Percentiles rank a stretch among this genome's conserved stretches.
Conservation (phyloP, 2,888 invertebrate species). For the Acanthosepion lycidas region DNA sequence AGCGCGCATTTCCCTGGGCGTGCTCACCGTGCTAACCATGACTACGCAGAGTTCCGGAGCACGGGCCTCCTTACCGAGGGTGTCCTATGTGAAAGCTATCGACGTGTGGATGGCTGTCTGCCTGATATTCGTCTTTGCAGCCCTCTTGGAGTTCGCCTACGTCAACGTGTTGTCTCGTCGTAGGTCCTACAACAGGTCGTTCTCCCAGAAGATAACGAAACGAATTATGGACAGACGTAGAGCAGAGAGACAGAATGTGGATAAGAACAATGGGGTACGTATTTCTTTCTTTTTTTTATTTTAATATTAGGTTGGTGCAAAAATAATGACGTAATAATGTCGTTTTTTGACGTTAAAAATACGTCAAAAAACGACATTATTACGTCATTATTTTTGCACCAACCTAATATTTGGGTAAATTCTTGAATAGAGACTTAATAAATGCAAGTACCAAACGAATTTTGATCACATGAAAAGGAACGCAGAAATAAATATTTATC, state of each 20-base stretch:
- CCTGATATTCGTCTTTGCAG: constrained; percentile 62
- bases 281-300: background rate
- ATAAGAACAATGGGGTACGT: constrained; percentile 22
- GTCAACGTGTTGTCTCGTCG: constrained; percentile 61
- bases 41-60: constrained; percentile 67
- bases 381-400: too few relatives aligned
- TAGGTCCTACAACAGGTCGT: constrained; percentile 13
- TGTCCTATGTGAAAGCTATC: constrained; percentile 66
- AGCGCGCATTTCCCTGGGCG: constrained; percentile 62
- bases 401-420: too few relatives aligned
- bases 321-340: too few relatives aligned
- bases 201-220: constrained; percentile 50
- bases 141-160: constrained; percentile 64
- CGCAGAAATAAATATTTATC: too few relatives aligned
- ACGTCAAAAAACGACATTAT: too few relatives aligned
- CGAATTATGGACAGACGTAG: constrained; percentile 51
- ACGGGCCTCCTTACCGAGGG: constrained; percentile 62
- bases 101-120: constrained; percentile 66
- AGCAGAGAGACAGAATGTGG: constrained; percentile 34
- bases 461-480: too few relatives aligned
- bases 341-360: too few relatives aligned
- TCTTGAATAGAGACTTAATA: background rate
- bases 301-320: too few relatives aligned
- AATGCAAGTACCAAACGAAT: background rate
- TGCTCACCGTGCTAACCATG: constrained; percentile 67